phyloP scores from a whole-genome alignment of 35 echinoderm and acorn worm genomes.

The Ophioderma brevispina region DNA sequence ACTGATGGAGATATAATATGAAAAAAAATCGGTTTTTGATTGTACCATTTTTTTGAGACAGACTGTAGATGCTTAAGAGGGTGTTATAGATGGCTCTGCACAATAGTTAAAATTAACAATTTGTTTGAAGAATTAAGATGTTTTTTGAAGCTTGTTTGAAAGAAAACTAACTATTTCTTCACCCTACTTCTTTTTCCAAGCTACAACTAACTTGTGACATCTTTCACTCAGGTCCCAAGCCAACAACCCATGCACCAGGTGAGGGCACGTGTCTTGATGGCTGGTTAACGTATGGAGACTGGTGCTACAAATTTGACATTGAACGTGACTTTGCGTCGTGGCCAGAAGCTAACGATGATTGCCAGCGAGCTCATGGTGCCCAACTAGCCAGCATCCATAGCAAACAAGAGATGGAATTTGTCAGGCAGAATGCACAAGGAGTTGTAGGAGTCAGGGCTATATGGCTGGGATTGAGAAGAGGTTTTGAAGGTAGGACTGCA shows the following conservation, averaged over 20 bases:
- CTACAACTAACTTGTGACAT: background rate
- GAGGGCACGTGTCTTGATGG: conserved; percentile 58
- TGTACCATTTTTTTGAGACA: too few species aligned
- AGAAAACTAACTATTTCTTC: background rate
- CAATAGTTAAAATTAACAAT: background rate
- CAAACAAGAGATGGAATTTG: conserved; percentile 77
- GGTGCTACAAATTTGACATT: conserved; percentile 65
- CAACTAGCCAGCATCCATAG: conserved; percentile 81
- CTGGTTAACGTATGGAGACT: conserved; percentile 62
- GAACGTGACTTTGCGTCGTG: conserved; percentile 47
- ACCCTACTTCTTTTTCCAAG: background rate
- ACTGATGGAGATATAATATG: too few species aligned
- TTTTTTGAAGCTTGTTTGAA: background rate
- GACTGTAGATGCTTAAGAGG: background rate
- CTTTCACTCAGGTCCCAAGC: background rate
- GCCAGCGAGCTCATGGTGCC: conserved; percentile 33
- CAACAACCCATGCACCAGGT: conserved; percentile 61
- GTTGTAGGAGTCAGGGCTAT: background rate
- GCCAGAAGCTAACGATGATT: conserved; percentile 67
- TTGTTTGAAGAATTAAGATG: background rate
- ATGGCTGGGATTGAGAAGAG: background rate
- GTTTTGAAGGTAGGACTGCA: background rate
- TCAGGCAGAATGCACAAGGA: conserved; percentile 16
- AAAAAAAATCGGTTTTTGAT: too few species aligned
- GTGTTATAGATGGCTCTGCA: background rate